Base-by-base conservation (phyloP, 1,140 invertebrate genomes). In the Medauroidea extradentata region DNA sequence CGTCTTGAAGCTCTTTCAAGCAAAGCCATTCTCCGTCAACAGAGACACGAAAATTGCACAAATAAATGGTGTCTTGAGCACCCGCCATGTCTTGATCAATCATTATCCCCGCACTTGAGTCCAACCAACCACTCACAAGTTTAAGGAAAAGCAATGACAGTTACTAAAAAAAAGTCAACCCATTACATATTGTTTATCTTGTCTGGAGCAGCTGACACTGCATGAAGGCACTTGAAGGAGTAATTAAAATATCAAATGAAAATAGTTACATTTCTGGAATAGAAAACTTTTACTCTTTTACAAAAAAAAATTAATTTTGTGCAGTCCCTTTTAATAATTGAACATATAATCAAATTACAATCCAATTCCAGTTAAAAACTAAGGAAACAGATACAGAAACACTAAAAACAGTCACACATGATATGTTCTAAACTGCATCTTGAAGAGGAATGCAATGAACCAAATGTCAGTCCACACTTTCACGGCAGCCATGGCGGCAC, bases 21-120 rank as follows among this genome's bases (percentile, higher is more conserved):
- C 94, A 98, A n/a, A 98, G 80, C 94, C 94, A 98, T 74, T 98
- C 94, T 27, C 94, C 94, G 70, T 98, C 94, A 9, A 98, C 94
- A 21, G 93, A 96, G 0, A 98, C 94, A 25, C 94, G 87, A 75
- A 97, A 98, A 75, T 97, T 97, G 78, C 94, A 97, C 71, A 98
- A 75, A 76, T 98, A 98, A 72, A 98, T 96, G 14, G 94, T 98
- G 75, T 97, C 94, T 76, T 95, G 91, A 29, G 92, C 93, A 64
- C 88, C 88, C 61, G 87, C 86, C 80, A 90, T 85, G 64, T 89
- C 87, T 67, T 83, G 62, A 41, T 65, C 67, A 54, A 67, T 61
- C 65, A 71, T 50, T 58, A 1, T 61, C 21, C 8, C 53, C 7
- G 27, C 2, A 13, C 13, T 58, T 27, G 9, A 9, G 43, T 23